A percentile compares a stretch with the other conserved stretches of the same genome.
phyloP scores from a whole-genome alignment of 1,140 invertebrate species.

The Danaus plexippus region DNA sequence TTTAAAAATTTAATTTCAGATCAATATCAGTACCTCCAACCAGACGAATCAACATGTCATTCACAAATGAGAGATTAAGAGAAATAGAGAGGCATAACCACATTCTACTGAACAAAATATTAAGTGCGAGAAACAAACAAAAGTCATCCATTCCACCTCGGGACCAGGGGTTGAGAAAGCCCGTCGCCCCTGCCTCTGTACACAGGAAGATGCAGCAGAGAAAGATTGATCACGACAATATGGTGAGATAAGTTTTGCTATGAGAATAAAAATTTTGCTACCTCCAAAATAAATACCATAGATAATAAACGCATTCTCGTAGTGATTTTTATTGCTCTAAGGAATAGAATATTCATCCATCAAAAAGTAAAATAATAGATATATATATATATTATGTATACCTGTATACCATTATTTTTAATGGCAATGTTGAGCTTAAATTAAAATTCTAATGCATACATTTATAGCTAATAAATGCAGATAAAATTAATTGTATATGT shows the following conservation, averaged over 20 bases:
- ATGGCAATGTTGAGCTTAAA: no score
- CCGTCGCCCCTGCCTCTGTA: slow-evolving; percentile 46
- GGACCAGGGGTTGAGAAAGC: slow-evolving; percentile 27
- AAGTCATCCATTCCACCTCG: slow-evolving; percentile 42
- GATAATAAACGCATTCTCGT: no score
- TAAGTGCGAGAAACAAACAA: slow-evolving; percentile 47
- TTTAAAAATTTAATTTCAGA: slow-evolving; percentile 27
- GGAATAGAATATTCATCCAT: no score
- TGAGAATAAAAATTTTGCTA: no score
- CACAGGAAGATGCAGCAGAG: slow-evolving; percentile 50
- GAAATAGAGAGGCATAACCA: slow-evolving; percentile 68
- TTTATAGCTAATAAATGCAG: no score
- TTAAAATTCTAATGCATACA: no score
- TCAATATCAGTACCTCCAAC: slow-evolving; percentile 44
- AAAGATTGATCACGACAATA: slow-evolving; percentile 63
- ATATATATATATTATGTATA: no score
- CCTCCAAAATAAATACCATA: no score
- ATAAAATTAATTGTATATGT: no score
- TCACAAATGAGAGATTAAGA: slow-evolving; percentile 61
- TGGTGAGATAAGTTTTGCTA: slow-evolving; percentile 35
- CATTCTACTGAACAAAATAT: slow-evolving; percentile 63
- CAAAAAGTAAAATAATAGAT: no score
- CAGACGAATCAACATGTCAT: slow-evolving; percentile 65
- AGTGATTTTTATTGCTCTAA: no score
- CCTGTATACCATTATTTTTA: no score